Conservation (phyloP, 2,113 vertebrate genomes). For the Trematocara macrostoma region DNA sequence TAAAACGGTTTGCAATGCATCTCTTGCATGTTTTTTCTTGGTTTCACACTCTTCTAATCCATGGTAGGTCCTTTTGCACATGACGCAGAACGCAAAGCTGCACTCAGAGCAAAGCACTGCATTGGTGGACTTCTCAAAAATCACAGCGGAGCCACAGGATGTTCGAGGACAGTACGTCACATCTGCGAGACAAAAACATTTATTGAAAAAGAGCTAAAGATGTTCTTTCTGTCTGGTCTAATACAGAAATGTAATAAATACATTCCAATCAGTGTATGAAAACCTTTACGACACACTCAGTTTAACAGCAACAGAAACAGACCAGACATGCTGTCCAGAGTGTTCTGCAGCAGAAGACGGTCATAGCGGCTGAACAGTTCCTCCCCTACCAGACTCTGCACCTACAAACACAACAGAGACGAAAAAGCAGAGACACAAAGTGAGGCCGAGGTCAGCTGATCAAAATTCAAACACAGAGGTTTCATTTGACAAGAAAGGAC, state of each 20-base stretch:
- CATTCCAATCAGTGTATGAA: not conserved
- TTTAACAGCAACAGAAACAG: not conserved
- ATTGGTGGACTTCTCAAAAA: slow-evolving; percentile 75
- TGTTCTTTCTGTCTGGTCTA: not conserved
- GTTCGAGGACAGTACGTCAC: slow-evolving; percentile 83
- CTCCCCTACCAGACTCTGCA: slow-evolving; percentile 76
- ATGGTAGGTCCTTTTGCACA: slow-evolving; percentile 81
- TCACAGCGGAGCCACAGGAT: slow-evolving; percentile 74
- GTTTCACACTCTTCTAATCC: slow-evolving; percentile 73
- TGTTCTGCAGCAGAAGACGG: slow-evolving; percentile 84
- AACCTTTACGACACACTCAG: not conserved
- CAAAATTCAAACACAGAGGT: not conserved
- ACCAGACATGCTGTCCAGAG: slow-evolving; percentile 84
- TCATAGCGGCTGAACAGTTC: slow-evolving; percentile 84
- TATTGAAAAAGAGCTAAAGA: not conserved
- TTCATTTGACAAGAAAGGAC: not conserved
- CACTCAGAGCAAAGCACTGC: slow-evolving; percentile 81
- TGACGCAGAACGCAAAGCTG: slow-evolving; percentile 82
- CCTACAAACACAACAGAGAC: slow-evolving; percentile 55
- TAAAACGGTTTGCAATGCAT: not conserved
- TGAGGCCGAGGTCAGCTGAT: not conserved
- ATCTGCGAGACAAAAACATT: slow-evolving; percentile 31
- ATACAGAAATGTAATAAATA: not conserved
- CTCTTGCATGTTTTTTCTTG: not conserved
- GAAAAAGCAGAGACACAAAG: not conserved